Conservation (phyloP, 2,888 invertebrate genomes). For the Schizaphis graminum region DNA sequence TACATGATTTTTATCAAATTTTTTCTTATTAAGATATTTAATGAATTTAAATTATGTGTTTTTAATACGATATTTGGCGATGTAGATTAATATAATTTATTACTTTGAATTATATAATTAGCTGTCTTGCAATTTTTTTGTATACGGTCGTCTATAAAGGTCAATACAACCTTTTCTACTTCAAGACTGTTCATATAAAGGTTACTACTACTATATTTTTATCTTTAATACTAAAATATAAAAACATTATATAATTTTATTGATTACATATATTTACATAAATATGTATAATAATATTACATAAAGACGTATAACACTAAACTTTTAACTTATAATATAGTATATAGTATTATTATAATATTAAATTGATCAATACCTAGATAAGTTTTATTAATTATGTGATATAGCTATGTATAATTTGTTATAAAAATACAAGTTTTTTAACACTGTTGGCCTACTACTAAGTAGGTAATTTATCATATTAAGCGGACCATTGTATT, state of each 20-base stretch:
- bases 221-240: not conserved
- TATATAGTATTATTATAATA: not conserved
- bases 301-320: not conserved
- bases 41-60: not conserved
- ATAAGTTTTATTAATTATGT: not conserved
- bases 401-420: not conserved
- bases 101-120: not conserved
- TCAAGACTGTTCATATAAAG: not conserved
- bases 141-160: not conserved
- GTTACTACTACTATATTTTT: not conserved
- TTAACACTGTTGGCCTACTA: not conserved
- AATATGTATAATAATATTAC: not conserved
- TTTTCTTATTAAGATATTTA: not conserved
- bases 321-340: not conserved
- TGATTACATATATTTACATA: not conserved
- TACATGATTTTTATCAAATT: not conserved
- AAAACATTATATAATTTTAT: conserved; percentile 2
- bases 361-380: not conserved
- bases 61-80: not conserved
- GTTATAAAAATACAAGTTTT: not conserved
- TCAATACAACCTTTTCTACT: not conserved
- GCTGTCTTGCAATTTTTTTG: not conserved
- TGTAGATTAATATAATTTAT: not conserved
- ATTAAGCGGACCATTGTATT: not conserved
- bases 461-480: not conserved